Evolutionary conservation across 2,888 invertebrate genomes (phyloP).

Genomic region (Epirrita christyi): DNA sequence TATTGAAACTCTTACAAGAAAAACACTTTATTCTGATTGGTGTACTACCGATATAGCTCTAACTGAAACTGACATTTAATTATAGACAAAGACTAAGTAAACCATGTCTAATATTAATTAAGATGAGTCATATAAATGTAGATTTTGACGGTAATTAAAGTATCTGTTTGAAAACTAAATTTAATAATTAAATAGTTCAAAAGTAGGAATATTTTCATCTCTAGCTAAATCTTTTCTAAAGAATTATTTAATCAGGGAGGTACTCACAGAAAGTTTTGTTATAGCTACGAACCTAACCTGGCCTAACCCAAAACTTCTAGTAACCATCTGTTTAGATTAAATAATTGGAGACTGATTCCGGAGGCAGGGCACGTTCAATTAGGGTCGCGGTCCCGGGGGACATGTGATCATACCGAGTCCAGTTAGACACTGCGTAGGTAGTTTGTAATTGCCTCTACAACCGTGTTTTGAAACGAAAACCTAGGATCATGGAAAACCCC

Average conservation of each 20-base stretch:
- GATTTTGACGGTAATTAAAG: too few species aligned
- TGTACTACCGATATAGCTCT: not conserved
- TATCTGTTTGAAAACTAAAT: too few species aligned
- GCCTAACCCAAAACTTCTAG: too few species aligned
- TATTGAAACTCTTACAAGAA: slow-evolving; percentile 18
- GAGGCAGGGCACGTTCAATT: slow-evolving; percentile 77
- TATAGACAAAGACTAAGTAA: too few species aligned
- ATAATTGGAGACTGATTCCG: slow-evolving; percentile 66
- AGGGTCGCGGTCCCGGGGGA: slow-evolving; percentile 65
- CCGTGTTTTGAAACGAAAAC: slow-evolving; percentile 7
- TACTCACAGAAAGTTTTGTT: not conserved
- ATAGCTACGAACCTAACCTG: too few species aligned
- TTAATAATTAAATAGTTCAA: too few species aligned
- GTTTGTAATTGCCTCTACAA: slow-evolving; percentile 16
- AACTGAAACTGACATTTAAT: not conserved
- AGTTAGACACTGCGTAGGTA: slow-evolving; percentile 20
- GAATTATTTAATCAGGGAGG: too few species aligned
- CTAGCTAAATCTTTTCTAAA: too few species aligned
- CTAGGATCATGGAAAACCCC: too few species aligned
- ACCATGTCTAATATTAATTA: too few species aligned
- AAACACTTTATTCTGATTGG: slow-evolving; percentile 20
- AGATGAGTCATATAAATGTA: too few species aligned
- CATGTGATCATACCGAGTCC: slow-evolving; percentile 54
- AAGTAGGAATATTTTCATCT: too few species aligned
- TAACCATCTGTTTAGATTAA: slow-evolving; percentile 59